Percentiles rank a stretch among this genome's conserved stretches.
Conservation (phyloP, 37 sponge, comb jelly and placozoan species). For the Amphimedon queenslandica region DNA sequence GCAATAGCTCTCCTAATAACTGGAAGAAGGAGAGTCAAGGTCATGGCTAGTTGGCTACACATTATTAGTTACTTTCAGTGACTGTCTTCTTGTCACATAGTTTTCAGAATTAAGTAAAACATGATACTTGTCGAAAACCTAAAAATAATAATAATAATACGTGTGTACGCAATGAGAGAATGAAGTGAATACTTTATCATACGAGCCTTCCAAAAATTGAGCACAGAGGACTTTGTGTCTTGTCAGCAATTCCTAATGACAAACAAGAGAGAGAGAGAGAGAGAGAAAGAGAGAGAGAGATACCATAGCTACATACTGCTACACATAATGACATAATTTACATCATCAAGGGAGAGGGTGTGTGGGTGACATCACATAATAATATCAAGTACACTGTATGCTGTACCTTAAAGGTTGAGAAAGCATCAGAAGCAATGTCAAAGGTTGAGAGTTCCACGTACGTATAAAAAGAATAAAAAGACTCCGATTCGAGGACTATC, state of each 20-base stretch:
- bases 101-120: conserved; percentile 90
- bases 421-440: conserved; percentile 98
- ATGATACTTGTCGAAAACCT: conserved; percentile 85
- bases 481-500: conserved; percentile 70
- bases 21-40: conserved; percentile 15
- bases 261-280: background rate
- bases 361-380: background rate
- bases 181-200: conserved; percentile 65
- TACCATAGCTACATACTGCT: background rate
- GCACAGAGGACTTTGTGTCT: conserved; percentile 90
- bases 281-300: background rate
- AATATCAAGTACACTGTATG: background rate
- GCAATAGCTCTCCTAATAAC: conserved; percentile 93
- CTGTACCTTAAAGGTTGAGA: conserved; percentile 83
- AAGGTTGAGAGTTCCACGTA: conserved; percentile 96
- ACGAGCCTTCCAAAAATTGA: conserved; percentile 89
- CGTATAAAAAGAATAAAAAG: conserved; percentile 81
- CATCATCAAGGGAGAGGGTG: background rate
- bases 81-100: conserved; percentile 95
- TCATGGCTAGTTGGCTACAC: too few relatives aligned
- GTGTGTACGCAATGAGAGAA: background rate
- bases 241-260: conserved; percentile 81
- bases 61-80: conserved; percentile 77
- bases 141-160: conserved; percentile 3
- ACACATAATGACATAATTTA: background rate